A percentile compares a stretch with the other conserved stretches of the same genome.
Conservation (phyloP, 1,140 invertebrate species). For the Heliconius congener region DNA sequence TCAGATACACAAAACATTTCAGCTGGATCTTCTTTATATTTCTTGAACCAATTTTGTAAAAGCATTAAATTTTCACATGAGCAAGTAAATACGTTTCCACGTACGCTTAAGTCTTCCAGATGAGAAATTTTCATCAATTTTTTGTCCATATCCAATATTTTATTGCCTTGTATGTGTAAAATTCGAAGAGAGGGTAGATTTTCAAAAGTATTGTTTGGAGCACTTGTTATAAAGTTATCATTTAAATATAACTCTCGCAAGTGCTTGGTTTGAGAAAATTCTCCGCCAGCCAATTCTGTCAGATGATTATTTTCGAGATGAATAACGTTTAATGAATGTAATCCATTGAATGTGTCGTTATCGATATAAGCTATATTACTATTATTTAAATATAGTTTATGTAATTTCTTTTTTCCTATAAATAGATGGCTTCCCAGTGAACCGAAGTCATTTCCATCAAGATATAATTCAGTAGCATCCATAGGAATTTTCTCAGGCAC, state of each 20-base stretch:
- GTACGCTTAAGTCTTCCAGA: constrained; percentile 85
- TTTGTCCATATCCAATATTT: constrained; percentile 88
- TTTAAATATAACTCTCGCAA: constrained; percentile 92
- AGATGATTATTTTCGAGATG: constrained; percentile 92
- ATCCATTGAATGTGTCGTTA: constrained; percentile 92
- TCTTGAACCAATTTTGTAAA: constrained; percentile 86
- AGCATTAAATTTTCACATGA: constrained; percentile 84
- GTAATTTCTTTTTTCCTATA: constrained; percentile 92
- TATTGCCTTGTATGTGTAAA: constrained; percentile 89
- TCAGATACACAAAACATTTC: constrained; percentile 84
- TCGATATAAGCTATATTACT: constrained; percentile 89
- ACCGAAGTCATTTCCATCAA: constrained; percentile 92
- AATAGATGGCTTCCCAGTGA: constrained; percentile 91
- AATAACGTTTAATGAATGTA: constrained; percentile 87
- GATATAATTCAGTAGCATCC: constrained; percentile 94
- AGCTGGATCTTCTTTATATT: constrained; percentile 85
- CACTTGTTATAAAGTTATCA: constrained; percentile 87
- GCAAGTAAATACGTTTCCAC: constrained; percentile 87
- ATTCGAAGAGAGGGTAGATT: constrained; percentile 88
- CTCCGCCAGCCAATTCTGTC: constrained; percentile 87
- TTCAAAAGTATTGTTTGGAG: constrained; percentile 89
- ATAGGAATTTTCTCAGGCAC: constrained; percentile 92
- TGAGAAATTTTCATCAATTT: constrained; percentile 84
- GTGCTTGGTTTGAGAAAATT: constrained; percentile 88
- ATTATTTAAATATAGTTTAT: constrained; percentile 91